Conservation (phyloP, 1,140 invertebrate species). For the Drosophila insularis region DNA sequence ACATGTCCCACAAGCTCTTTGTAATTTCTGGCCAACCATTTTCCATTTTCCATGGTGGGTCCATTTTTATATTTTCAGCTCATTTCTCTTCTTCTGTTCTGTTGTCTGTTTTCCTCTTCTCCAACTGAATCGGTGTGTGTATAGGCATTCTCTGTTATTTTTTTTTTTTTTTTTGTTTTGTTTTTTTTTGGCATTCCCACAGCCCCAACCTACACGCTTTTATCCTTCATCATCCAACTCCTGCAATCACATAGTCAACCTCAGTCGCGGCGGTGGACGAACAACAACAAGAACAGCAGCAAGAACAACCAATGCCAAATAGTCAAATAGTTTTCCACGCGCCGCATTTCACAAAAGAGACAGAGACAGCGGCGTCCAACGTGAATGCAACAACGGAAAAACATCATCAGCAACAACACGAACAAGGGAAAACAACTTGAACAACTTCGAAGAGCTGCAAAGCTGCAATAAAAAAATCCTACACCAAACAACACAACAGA, state of each 20-base stretch:
- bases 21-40: conserved; percentile 75
- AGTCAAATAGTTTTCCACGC: conserved; percentile 59
- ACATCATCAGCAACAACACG: conserved; percentile 24
- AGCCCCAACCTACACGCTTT: conserved; percentile 33
- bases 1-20: conserved; percentile 51
- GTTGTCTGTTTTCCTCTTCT: conserved; percentile 28
- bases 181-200: conserved; percentile 54
- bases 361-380: conserved; percentile 13
- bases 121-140: conserved; percentile 2
- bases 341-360: conserved; percentile 50
- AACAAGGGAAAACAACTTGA: conserved; percentile 17
- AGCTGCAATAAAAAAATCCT: conserved; percentile 13
- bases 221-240: conserved; percentile 30
- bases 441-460: conserved; percentile 18
- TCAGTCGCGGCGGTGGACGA: conserved; percentile 41
- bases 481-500: conserved; percentile 9
- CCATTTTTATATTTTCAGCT: conserved; percentile 73
- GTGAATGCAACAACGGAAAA: conserved; percentile 18
- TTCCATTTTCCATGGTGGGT: conserved; percentile 67
- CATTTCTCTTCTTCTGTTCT: conserved; percentile 45
- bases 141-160: background rate
- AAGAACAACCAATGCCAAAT: conserved; percentile 41
- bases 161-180: conserved; percentile 22
- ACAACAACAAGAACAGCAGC: conserved; percentile 36
- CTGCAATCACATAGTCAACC: conserved; percentile 65